Evolutionary conservation across 2,113 vertebrate genomes (phyloP).

Genomic region (Strigops habroptila): DNA sequence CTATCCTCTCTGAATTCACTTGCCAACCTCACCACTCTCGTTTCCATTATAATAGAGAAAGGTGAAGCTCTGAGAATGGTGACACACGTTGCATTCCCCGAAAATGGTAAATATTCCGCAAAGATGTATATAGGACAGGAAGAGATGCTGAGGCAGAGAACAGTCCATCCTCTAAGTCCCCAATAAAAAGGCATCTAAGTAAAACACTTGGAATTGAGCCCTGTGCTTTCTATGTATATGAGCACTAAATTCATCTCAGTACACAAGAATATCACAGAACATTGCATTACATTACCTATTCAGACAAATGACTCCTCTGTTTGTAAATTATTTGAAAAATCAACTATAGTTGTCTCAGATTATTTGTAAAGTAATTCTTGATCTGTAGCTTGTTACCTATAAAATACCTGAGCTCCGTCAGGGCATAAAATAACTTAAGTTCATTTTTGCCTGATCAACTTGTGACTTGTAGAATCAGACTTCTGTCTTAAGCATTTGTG

Average conservation of each 20-base stretch:
- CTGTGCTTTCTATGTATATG: not conserved
- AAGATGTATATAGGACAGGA: not conserved
- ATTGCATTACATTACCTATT: not conserved
- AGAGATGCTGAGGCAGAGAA: not conserved
- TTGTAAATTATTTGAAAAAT: not conserved
- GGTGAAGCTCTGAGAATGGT: not conserved
- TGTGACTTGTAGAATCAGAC: not conserved
- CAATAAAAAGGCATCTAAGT: not conserved
- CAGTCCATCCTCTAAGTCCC: not conserved
- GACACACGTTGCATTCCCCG: not conserved
- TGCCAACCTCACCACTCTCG: not conserved
- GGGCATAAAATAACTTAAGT: not conserved
- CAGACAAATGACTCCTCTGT: not conserved
- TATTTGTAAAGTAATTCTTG: not conserved
- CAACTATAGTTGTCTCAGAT: not conserved
- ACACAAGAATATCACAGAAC: not conserved
- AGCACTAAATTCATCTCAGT: not conserved
- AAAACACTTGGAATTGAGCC: not conserved
- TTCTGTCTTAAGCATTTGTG: not conserved
- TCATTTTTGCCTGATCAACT: not conserved
- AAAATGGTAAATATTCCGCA: not conserved
- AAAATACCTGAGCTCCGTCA: not conserved
- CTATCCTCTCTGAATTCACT: not conserved
- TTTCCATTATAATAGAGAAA: not conserved
- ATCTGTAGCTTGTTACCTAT: not conserved